A percentile compares a stretch with the other conserved stretches of the same genome.
Evolutionary conservation across 2,113 vertebrate genomes (phyloP).

Genomic region (Ptilorrhoa leucosticta): DNA sequence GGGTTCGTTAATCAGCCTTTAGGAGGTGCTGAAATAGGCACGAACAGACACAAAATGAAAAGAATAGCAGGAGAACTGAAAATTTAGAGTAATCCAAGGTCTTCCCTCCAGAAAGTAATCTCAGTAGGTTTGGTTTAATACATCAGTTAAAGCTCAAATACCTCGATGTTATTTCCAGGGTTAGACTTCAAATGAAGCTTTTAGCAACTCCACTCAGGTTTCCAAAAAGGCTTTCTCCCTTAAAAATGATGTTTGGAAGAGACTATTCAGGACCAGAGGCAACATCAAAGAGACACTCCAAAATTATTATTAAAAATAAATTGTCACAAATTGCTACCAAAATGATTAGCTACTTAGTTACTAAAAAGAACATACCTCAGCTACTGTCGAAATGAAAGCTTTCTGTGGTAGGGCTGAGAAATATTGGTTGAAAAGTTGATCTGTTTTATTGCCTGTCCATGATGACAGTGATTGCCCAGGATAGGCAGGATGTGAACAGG

Average conservation of each 20-base stretch:
- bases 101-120: background rate
- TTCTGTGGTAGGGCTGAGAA: background rate
- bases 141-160: background rate
- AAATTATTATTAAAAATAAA: background rate
- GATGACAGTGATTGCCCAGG: background rate
- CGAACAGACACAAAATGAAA: accelerated
- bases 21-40: conserved; percentile 24
- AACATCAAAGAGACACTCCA: background rate
- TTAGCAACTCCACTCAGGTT: background rate
- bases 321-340: background rate
- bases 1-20: conserved; percentile 23
- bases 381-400: background rate
- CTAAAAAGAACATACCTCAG: background rate
- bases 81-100: background rate
- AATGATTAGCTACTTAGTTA: background rate
- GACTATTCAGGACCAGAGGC: background rate
- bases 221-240: background rate
- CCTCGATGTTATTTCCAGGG: background rate
- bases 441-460: background rate
- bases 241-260: background rate
- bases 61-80: background rate
- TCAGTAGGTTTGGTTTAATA: background rate
- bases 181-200: background rate
- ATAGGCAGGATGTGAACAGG: background rate
- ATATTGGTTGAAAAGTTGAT: background rate